These are phyloP conservation scores for Brachyistius frenatus DNA, from an alignment of 2,113 vertebrate genomes.

Conservation along the genomic window DNA sequence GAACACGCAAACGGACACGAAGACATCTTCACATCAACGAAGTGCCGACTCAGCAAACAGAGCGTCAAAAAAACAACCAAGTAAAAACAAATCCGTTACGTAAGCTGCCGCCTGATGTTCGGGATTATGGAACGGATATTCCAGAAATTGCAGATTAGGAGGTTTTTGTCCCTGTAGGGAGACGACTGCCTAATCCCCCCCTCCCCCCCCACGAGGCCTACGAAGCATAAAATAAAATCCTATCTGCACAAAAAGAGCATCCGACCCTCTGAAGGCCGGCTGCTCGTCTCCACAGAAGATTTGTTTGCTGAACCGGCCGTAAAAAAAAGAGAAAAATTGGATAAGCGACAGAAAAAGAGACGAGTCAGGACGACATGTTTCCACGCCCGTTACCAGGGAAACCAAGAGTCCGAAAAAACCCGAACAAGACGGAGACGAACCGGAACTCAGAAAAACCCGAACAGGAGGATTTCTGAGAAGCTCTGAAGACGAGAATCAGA, in stretches of 20 bases:
- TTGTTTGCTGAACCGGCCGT: not conserved
- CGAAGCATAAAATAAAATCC: slow-evolving; percentile 27
- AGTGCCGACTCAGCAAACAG: slow-evolving; percentile 47
- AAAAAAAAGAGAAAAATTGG: not conserved
- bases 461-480: too few relatives aligned
- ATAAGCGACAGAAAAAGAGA: too few relatives aligned
- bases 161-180: slow-evolving; percentile 22
- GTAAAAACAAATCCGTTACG: slow-evolving; percentile 55
- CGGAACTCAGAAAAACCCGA: too few relatives aligned
- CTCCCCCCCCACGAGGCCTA: slow-evolving; percentile 30
- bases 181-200: slow-evolving; percentile 54
- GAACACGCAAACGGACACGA: slow-evolving; percentile 48
- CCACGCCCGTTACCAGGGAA: too few relatives aligned
- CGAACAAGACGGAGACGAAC: too few relatives aligned
- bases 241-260: slow-evolving; percentile 54
- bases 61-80: too few relatives aligned
- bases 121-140: slow-evolving; percentile 74
- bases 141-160: slow-evolving; percentile 72
- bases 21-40: slow-evolving; percentile 29
- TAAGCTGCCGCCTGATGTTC: slow-evolving; percentile 60
- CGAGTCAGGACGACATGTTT: too few relatives aligned
- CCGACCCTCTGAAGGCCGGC: slow-evolving; percentile 11
- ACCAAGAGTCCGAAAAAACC: too few relatives aligned
- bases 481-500: too few relatives aligned
- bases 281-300: not conserved